A percentile compares a stretch with the other conserved stretches of the same genome.
phyloP scores from a whole-genome alignment of 2,888 invertebrate genomes.

The Achlya flavicornis region DNA sequence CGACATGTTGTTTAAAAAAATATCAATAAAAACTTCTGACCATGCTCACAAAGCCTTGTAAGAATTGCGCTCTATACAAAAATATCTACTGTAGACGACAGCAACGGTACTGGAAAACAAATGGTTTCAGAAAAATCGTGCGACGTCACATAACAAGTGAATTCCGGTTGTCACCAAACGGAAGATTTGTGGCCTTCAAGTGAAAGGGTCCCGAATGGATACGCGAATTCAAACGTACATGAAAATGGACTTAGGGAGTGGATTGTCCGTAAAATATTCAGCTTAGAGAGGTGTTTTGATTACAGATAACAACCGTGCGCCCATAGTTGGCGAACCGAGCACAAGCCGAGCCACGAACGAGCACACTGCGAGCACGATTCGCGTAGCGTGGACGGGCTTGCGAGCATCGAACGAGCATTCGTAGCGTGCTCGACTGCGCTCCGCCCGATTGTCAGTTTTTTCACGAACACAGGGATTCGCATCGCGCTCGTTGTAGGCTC shows the following conservation, averaged over 20 bases:
- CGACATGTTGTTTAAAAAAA: too few species aligned
- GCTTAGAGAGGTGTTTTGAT: too few species aligned
- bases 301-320: too few species aligned
- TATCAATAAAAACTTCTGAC: background rate
- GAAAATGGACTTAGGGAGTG: background rate
- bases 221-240: background rate
- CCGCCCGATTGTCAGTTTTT: too few species aligned
- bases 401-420: too few species aligned
- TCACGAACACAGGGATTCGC: too few species aligned
- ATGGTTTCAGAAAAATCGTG: background rate
- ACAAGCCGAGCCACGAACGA: too few species aligned
- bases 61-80: background rate
- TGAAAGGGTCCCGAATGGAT: background rate
- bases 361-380: too few species aligned
- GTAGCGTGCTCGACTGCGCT: too few species aligned
- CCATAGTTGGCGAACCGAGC: too few species aligned
- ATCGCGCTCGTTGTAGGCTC: too few species aligned
- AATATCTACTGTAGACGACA: background rate
- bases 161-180: background rate
- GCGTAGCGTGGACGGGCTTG: too few species aligned
- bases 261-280: background rate
- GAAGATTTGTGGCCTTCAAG: background rate
- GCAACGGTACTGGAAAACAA: background rate
- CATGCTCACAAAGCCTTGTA: background rate
- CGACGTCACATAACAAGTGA: background rate